Base-by-base conservation (phyloP, 1,140 invertebrate species). In the Anoplophora glabripennis region DNA sequence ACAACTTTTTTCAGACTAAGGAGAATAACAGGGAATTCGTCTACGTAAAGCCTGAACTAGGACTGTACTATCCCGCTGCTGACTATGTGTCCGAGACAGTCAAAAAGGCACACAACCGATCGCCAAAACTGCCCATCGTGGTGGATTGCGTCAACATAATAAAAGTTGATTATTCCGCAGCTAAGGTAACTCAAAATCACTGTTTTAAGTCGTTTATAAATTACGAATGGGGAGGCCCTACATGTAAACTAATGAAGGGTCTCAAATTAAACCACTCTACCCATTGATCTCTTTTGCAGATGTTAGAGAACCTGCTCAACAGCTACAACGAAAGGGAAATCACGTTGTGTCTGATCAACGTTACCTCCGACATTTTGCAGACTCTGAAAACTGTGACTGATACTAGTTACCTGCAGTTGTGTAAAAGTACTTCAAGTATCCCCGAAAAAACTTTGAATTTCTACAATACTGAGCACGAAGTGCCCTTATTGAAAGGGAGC, bases 11-110 rank as follows among this genome's bases (percentile, higher is more conserved):
- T 51, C 52, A 36, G 21, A 46, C 35, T 3, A 14, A 37, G 7
- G 70, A 77, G 17, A 82, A 84, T 9, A 88, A 87, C 4, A 75
- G 83, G 12, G 84, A 86, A 54, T 93, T 92, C 72, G 74, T 93
- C 0, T 66, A 91, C 21, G 83, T 95, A 17, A 88, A 87, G 9
- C 89, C 92, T 0, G 87, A 88, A 57, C 88, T 93, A 53, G 93
- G 92, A 54, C 75, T 96, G 0, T 90, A 89, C 66, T 96, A 94
- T 72, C 92, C 93, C 1, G 89, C 91, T 2, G 86, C 92, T n/a
- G 92, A 95, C 69, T 93, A 67, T 54, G 36, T 70, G 8, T 62
- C 57, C 1, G 63, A 68, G 41, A 49, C n/a, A 11, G 48, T 70
- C 86, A 37, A 73, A 71, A 9, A 77, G 80, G 52, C 71, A 78